Conservation (phyloP, 2,888 invertebrate species). For the Plutella xylostella region DNA sequence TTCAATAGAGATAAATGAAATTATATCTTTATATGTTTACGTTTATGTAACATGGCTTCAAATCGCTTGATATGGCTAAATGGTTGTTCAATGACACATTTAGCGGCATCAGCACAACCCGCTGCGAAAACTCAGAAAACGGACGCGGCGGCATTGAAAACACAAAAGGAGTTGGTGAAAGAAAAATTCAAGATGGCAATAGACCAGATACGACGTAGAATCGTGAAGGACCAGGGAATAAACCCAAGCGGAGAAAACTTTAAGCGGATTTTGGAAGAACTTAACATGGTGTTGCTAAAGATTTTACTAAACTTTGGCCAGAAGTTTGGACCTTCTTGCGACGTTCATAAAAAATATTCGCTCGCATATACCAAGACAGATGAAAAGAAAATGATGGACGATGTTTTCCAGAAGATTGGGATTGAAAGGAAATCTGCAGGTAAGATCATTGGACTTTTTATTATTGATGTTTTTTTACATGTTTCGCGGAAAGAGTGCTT, state of each 20-base stretch:
- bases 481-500: no score
- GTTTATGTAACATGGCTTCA: no score
- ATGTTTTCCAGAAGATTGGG: not conserved
- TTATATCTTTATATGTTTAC: no score
- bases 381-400: not conserved
- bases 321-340: slow-evolving; percentile 2
- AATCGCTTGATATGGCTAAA: no score
- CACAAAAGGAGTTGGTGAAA: not conserved
- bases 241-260: not conserved
- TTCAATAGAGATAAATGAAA: no score
- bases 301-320: slow-evolving; percentile 5
- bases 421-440: slow-evolving; percentile 34
- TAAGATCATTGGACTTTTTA: no score
- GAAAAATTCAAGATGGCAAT: no score
- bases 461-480: no score
- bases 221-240: not conserved
- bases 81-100: no score
- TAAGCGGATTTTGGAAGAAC: slow-evolving; percentile 4
- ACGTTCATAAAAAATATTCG: not conserved
- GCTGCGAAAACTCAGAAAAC: not conserved
- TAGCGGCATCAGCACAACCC: no score
- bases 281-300: not conserved
- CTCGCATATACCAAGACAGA: not conserved
- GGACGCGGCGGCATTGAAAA: no score
- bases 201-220: not conserved